Conservation (phyloP, 2,888 invertebrate species). For the Melipona bicolor region DNA sequence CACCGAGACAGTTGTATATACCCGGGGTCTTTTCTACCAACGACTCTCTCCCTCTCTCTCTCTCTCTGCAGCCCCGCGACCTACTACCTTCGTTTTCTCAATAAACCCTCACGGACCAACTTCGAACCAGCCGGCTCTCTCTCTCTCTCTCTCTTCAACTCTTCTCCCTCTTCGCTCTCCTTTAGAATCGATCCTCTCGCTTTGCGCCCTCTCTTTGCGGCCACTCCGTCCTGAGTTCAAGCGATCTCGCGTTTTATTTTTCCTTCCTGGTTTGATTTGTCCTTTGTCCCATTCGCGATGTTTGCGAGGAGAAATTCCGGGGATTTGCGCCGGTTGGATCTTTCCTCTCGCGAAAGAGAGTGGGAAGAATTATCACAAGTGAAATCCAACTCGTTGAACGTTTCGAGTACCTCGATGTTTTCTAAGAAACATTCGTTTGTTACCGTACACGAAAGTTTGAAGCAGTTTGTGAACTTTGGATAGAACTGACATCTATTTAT, state of each 20-base stretch:
- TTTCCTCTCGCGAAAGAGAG: too few relatives aligned
- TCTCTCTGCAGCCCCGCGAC: conserved; percentile 50
- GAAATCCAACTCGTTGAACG: too few relatives aligned
- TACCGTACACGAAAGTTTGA: too few relatives aligned
- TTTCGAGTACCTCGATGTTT: too few relatives aligned
- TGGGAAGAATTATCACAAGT: too few relatives aligned
- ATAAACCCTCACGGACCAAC: conserved; percentile 43
- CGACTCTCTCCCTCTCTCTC: not conserved
- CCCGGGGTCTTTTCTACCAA: not conserved
- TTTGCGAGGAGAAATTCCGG: too few relatives aligned
- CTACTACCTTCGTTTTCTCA: conserved; percentile 64
- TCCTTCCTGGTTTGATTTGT: not conserved
- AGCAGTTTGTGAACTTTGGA: too few relatives aligned
- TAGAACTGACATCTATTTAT: too few relatives aligned
- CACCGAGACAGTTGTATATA: conserved; percentile 45
- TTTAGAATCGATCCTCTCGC: not conserved
- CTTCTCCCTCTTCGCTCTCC: not conserved
- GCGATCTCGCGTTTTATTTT: conserved; percentile 6
- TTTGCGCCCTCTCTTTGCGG: not conserved
- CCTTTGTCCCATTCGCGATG: too few relatives aligned
- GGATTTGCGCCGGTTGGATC: too few relatives aligned
- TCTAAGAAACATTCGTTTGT: too few relatives aligned
- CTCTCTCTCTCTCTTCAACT: not conserved
- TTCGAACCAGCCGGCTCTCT: conserved; percentile 23
- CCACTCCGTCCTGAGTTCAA: not conserved